Evolutionary conservation across 2,113 vertebrate genomes (phyloP).

Genomic region (Noctilio leporinus): DNA sequence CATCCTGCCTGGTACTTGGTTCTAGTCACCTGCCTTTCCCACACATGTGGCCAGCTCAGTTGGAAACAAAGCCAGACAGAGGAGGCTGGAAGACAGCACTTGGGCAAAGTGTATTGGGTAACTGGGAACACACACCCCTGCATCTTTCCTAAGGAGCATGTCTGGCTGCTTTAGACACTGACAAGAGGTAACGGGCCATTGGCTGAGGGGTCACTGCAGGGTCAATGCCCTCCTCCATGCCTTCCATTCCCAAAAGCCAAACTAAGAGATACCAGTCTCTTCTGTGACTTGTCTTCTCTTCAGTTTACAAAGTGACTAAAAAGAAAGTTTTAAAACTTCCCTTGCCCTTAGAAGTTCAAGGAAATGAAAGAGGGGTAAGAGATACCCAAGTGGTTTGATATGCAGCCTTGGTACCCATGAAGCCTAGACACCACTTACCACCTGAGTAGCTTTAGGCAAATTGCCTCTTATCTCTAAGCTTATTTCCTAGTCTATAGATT

Average conservation of each 20-base stretch:
- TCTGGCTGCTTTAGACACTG: not conserved
- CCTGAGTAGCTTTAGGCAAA: not conserved
- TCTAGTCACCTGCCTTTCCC: not conserved
- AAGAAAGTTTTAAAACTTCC: not conserved
- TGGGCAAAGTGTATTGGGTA: not conserved
- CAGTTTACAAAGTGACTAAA: not conserved
- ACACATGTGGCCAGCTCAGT: not conserved
- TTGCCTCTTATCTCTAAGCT: not conserved
- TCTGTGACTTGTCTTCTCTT: not conserved
- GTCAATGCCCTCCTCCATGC: fast-evolving
- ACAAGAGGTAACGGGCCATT: fast-evolving
- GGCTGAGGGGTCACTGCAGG: not conserved
- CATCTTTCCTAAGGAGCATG: not conserved
- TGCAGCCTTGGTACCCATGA: not conserved
- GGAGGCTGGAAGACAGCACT: not conserved
- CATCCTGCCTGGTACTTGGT: fast-evolving
- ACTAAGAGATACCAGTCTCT: not conserved
- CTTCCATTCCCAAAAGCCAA: not conserved
- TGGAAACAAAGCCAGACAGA: not conserved
- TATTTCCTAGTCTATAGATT: not conserved
- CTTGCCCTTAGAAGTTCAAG: not conserved
- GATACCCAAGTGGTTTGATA: not conserved
- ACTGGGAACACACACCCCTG: no score
- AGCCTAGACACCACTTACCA: not conserved
- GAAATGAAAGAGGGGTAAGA: not conserved